Base-by-base conservation (phyloP, 2,113 vertebrate genomes). In the Pogona vitticeps region DNA sequence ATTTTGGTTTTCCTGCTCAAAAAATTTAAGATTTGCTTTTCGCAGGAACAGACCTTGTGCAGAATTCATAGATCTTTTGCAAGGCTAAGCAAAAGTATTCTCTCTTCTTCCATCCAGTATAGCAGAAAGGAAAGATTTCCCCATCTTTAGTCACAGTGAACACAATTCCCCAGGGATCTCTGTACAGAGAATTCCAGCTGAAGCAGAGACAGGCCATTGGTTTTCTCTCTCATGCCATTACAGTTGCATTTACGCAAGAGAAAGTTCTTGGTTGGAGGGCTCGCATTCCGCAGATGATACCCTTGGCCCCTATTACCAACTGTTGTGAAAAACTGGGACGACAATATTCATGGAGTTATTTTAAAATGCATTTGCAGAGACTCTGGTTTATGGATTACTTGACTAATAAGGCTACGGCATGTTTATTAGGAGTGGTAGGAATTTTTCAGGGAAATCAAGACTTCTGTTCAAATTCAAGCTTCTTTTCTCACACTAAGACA, bases 41-140 rank as follows among this genome's bases (percentile, higher is more conserved):
- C 46, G 18, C n/a, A 76, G 18, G n/a, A 52, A 38, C 17, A 63
- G 17, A 31, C 5, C 33, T n/a, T n/a, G 26, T 81, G 7, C 26
- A 46, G 59, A 63, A 79, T 71, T 42, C 18, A 46, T 9, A 3
- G 6, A 10, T 26, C 33, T 38, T 36, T 76, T 6, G 18, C 38
- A 42, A 28, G 38, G 28, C 9, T 52, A 36, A 26, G 4, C 59
- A 58, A 58, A n/a, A 33, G 8, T 20, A 75, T 46, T 46, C 93
- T 86, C 89, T 91, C 91, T 85, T 93, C 92, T 91, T 88, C 92
- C 42, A 76, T 89, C 90, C 94, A 92, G 93, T 83, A 91, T 91
- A 91, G 83, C 83, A 90, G 82, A 83, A 89, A 87, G 88, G 88
- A 89, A 91, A 31, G 21, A 28, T 38, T 36, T 52, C 36, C 13